These are phyloP conservation scores for Centropyge bicolor DNA, from an alignment of 2,797 vertebrate genomes.

Conservation along the genomic window DNA sequence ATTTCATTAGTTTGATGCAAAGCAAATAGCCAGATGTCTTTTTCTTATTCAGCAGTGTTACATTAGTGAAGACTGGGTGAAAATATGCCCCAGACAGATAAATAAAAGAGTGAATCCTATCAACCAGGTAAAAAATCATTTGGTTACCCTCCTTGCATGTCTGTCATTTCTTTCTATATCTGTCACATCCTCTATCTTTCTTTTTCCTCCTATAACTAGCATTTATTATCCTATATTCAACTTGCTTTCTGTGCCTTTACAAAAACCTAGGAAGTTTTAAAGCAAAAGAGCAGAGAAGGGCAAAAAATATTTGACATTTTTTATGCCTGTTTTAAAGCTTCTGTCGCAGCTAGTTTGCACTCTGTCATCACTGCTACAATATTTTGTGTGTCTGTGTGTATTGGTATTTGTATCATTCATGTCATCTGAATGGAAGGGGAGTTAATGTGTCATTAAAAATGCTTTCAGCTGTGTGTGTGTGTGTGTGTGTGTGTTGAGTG, in stretches of 20 bases:
- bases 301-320: background rate
- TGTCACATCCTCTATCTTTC: background rate
- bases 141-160: background rate
- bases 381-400: background rate
- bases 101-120: background rate
- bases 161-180: background rate
- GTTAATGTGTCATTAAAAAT: slow-evolving; percentile 11
- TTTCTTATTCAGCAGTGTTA: background rate
- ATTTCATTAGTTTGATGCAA: slow-evolving; percentile 8
- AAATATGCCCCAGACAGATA: background rate
- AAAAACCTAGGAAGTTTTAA: background rate
- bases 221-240: background rate
- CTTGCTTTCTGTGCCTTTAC: background rate
- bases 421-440: background rate
- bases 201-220: background rate
- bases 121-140: background rate
- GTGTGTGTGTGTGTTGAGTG: slow-evolving; percentile 12
- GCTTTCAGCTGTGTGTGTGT: slow-evolving; percentile 12
- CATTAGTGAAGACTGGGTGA: background rate
- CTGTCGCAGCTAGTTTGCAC: background rate
- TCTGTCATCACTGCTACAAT: background rate
- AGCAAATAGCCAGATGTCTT: background rate
- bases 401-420: slow-evolving; percentile 32
- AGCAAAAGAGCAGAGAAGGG: background rate
- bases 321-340: slow-evolving; percentile 25